These are phyloP conservation scores for Rousettus leschenaultii DNA, from an alignment of 2,113 vertebrate species.

Conservation along the genomic window DNA sequence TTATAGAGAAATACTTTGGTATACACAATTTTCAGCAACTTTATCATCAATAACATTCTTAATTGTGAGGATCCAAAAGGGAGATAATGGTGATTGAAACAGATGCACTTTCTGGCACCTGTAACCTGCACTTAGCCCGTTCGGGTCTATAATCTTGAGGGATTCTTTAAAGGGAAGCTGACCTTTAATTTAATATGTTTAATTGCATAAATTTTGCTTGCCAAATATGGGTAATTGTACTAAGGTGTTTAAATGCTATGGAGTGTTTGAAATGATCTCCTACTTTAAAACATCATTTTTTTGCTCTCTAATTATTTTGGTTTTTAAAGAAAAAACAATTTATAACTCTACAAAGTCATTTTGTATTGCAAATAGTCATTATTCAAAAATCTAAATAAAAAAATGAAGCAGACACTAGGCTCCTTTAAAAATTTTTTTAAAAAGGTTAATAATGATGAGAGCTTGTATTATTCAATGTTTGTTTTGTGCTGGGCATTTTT, in stretches of 20 bases:
- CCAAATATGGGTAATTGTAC: background rate
- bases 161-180: background rate
- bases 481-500: background rate
- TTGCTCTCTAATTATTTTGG: background rate
- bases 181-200: background rate
- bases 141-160: background rate
- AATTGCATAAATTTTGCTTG: background rate
- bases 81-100: background rate
- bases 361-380: background rate
- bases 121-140: background rate
- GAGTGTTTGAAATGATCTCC: background rate
- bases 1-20: constrained; percentile 3
- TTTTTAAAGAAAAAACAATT: background rate
- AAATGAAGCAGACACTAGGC: background rate
- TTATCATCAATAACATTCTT: background rate
- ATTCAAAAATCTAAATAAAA: background rate
- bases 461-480: background rate
- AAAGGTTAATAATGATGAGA: background rate
- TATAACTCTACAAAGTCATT: background rate
- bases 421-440: background rate
- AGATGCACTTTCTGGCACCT: background rate
- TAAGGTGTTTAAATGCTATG: background rate
- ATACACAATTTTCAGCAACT: background rate
- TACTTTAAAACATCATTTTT: background rate
- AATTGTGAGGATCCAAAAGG: background rate